phyloP scores from a whole-genome alignment of 2,888 invertebrate species.

The Caenorhabditis parvicauda region DNA sequence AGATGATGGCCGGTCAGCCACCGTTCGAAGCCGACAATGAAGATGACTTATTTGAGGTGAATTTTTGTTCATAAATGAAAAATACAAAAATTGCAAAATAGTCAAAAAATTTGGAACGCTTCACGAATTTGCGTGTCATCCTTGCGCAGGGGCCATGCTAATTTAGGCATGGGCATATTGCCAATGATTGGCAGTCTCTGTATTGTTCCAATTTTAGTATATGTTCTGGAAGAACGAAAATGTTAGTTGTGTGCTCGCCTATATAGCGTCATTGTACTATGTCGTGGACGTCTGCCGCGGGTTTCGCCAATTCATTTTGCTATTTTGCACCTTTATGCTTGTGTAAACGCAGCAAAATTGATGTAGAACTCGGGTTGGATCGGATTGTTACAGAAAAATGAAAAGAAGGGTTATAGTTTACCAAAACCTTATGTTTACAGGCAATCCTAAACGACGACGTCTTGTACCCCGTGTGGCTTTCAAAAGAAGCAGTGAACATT shows the following conservation, averaged over 20 bases:
- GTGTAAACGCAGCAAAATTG: no score
- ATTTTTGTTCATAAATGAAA: neutral
- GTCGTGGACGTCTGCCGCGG: no score
- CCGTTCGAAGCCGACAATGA: constrained; percentile 99
- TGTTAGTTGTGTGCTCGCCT: no score
- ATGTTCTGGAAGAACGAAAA: no score
- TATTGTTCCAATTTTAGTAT: no score
- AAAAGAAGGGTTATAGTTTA: neutral
- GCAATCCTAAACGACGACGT: constrained; percentile 97
- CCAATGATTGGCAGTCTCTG: no score
- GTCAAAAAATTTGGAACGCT: constrained; percentile 75
- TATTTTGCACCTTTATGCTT: no score
- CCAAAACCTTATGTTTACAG: constrained; percentile 30
- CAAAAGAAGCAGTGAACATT: constrained; percentile 84
- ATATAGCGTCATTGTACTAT: no score
- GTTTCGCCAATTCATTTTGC: neutral
- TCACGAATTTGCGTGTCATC: constrained; percentile 90
- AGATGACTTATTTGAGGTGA: constrained; percentile 89
- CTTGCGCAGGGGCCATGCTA: constrained; percentile 88
- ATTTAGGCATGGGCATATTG: no score
- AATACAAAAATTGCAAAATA: no score
- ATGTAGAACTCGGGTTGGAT: no score
- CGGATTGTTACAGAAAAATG: neutral
- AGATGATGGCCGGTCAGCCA: constrained; percentile 99
- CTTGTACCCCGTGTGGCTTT: constrained; percentile 93